A percentile compares a stretch with the other conserved stretches of the same genome.
Conservation (phyloP, 2,797 vertebrate genomes). For the Sebastes oblongus region DNA sequence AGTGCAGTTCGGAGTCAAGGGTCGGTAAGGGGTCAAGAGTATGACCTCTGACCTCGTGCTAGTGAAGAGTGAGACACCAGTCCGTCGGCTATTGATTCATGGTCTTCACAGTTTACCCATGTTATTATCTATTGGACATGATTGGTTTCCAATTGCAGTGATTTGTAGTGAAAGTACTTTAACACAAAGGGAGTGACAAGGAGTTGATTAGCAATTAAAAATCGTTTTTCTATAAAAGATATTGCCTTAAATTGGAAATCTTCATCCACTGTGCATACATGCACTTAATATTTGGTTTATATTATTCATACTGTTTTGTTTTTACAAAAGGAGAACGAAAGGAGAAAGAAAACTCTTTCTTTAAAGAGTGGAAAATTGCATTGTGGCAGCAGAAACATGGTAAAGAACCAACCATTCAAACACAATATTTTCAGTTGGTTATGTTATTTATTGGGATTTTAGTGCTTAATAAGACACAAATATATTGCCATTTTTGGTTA, state of each 20-base stretch:
- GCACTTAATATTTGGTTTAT: background rate
- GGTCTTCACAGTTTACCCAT: conserved; percentile 49
- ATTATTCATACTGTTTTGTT: too few relatives aligned
- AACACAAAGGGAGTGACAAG: background rate
- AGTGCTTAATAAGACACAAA: background rate
- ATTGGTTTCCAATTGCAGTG: conserved; percentile 39
- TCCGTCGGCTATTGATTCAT: conserved; percentile 57
- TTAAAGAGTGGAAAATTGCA: background rate
- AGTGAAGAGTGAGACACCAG: conserved; percentile 42
- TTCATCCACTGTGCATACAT: background rate
- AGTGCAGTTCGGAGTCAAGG: conserved; percentile 69
- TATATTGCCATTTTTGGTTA: background rate
- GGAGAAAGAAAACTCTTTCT: background rate
- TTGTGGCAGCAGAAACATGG: background rate
- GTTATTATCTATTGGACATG: conserved; percentile 54
- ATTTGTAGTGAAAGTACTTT: conserved; percentile 26
- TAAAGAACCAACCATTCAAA: background rate
- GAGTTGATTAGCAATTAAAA: background rate
- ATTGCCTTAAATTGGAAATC: background rate
- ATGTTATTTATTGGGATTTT: too few relatives aligned
- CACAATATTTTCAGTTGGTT: too few relatives aligned
- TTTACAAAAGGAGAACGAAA: too few relatives aligned
- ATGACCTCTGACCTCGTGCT: conserved; percentile 66
- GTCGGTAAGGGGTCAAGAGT: conserved; percentile 80
- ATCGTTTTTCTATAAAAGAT: background rate